phyloP scores from a whole-genome alignment of 1,140 invertebrate species.

The Bombus sylvicola region DNA sequence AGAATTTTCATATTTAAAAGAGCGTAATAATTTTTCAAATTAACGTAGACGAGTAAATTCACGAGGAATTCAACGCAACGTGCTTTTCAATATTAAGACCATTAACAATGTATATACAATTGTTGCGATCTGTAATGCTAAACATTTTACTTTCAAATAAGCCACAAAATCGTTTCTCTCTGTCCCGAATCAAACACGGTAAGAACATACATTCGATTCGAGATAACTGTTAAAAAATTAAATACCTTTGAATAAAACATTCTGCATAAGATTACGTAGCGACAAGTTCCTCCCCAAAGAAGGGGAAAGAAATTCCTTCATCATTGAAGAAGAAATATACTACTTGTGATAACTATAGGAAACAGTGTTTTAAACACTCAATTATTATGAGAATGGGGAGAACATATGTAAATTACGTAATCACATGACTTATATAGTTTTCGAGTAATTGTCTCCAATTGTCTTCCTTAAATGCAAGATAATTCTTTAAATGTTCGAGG shows the following conservation, averaged over 20 bases:
- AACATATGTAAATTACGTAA: background rate
- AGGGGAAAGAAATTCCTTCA: background rate
- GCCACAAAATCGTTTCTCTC: background rate
- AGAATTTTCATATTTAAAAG: background rate
- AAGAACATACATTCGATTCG: slow-evolving; percentile 17
- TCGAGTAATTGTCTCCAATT: background rate
- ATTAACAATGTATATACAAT: background rate
- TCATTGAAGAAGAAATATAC: background rate
- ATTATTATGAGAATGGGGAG: background rate
- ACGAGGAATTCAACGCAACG: background rate
- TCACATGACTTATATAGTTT: background rate
- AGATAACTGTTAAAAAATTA: slow-evolving; percentile 30
- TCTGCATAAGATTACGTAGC: slow-evolving; percentile 12
- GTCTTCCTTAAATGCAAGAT: background rate
- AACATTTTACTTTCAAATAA: slow-evolving; percentile 30
- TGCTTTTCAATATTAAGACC: background rate
- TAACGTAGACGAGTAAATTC: background rate
- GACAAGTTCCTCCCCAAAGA: background rate
- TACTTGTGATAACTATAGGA: background rate
- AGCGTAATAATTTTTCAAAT: background rate
- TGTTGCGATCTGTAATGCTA: background rate
- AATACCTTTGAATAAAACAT: slow-evolving; percentile 30
- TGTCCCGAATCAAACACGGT: background rate
- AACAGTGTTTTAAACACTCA: background rate
- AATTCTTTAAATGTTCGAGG: background rate